phyloP scores from a whole-genome alignment of 2,113 vertebrate species.

The Seriola quinqueradiata region DNA sequence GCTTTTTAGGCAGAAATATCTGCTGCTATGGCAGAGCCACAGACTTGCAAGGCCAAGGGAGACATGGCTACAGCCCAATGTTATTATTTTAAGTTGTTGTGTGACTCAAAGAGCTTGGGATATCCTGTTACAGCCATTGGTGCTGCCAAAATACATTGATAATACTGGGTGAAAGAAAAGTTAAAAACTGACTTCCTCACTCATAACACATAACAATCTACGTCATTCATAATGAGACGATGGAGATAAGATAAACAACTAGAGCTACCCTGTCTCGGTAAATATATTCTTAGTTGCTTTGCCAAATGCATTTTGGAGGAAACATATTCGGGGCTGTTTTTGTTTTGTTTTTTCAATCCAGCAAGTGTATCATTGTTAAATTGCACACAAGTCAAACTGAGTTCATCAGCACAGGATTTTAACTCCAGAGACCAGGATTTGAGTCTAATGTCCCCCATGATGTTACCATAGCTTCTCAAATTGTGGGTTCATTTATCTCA shows the following conservation, averaged over 20 bases:
- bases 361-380: not conserved
- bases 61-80: constrained; percentile 53
- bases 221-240: not conserved
- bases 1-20: constrained; percentile 67
- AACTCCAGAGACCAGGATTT: not conserved
- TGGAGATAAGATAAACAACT: not conserved
- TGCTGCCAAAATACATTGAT: constrained; percentile 33
- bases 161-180: constrained; percentile 13
- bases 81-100: constrained; percentile 67
- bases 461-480: not conserved
- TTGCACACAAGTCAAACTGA: not conserved
- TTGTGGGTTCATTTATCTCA: not conserved
- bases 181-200: constrained; percentile 1
- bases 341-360: not conserved
- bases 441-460: not conserved
- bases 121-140: constrained; percentile 13
- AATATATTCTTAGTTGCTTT: not conserved
- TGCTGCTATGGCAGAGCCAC: constrained; percentile 41
- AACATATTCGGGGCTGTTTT: not conserved
- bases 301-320: not conserved
- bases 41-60: constrained; percentile 37
- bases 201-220: not conserved
- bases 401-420: not conserved
- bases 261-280: too few relatives aligned
- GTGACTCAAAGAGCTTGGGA: constrained; percentile 11